These are phyloP conservation scores for Monoplex corrugatus DNA, from an alignment of 2,888 invertebrate genomes.

Conservation along the genomic window DNA sequence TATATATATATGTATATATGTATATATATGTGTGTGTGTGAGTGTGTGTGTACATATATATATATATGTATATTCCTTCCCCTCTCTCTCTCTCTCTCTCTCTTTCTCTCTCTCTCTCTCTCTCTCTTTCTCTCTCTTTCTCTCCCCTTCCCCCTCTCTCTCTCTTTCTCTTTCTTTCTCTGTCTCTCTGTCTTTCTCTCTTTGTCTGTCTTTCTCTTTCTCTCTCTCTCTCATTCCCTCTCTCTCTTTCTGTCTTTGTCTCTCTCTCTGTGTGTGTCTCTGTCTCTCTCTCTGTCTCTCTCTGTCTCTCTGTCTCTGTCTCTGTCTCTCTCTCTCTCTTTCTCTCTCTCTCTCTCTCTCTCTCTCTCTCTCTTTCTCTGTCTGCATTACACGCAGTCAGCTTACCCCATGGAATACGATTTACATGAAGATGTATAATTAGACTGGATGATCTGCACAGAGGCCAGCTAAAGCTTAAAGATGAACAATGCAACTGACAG, in stretches of 20 bases:
- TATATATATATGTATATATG: not conserved
- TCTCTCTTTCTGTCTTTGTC: not conserved
- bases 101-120: not conserved
- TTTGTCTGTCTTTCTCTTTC: constrained; percentile 10
- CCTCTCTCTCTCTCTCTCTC: not conserved
- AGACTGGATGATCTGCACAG: no score
- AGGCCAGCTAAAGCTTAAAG: no score
- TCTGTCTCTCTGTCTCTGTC: not conserved
- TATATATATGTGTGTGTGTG: no score
- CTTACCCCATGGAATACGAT: no score
- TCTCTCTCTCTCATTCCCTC: constrained; percentile 13
- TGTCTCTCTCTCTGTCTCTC: not conserved
- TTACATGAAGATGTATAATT: no score
- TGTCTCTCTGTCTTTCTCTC: constrained; percentile 12
- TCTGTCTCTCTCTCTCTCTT: not conserved
- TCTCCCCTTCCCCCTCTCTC: no score
- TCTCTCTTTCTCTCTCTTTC: no score
- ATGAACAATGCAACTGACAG: no score
- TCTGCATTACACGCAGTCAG: no score
- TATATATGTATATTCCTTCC: not conserved
- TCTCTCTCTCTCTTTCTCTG: not conserved
- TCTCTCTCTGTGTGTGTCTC: not conserved
- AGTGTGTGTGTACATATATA: no score
- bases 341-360: not conserved
- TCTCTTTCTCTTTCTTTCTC: not conserved